phyloP scores from a whole-genome alignment of 2,888 invertebrate genomes.

The Ganaspis brasiliensis region DNA sequence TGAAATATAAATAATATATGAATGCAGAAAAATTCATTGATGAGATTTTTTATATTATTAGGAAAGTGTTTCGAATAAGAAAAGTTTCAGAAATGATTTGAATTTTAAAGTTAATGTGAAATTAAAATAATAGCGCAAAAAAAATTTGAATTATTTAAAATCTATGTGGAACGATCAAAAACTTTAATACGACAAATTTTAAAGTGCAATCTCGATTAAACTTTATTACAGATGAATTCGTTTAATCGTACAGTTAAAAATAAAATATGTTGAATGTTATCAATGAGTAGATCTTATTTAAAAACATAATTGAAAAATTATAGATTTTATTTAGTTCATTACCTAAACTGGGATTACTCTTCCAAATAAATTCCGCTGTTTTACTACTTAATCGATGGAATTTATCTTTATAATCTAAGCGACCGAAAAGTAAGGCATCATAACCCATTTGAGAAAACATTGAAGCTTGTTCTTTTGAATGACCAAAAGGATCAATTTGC shows the following conservation, averaged over 20 bases:
- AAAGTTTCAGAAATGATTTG: constrained; percentile 47
- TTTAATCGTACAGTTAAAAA: too few species aligned
- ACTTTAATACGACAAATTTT: too few species aligned
- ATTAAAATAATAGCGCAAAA: too few species aligned
- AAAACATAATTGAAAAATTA: too few species aligned
- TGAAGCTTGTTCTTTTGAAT: constrained; percentile 92
- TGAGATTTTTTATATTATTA: background rate
- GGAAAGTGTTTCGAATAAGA: constrained; percentile 3
- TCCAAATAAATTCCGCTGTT: constrained; percentile 93
- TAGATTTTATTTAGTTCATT: too few species aligned
- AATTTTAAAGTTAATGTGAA: too few species aligned
- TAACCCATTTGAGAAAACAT: constrained; percentile 90
- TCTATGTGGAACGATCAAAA: too few species aligned
- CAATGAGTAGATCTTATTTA: too few species aligned
- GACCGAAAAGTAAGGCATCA: constrained; percentile 92
- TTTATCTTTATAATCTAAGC: constrained; percentile 94
- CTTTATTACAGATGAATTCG: too few species aligned
- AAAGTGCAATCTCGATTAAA: too few species aligned
- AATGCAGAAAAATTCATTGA: background rate
- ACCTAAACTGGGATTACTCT: constrained; percentile 88
- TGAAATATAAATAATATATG: constrained; percentile 2
- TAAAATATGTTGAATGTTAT: too few species aligned
- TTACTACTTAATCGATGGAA: constrained; percentile 82
- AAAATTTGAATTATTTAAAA: too few species aligned
- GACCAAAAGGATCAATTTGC: constrained; percentile 94